A percentile compares a stretch with the other conserved stretches of the same genome.
These are phyloP conservation scores for Onthophagus taurus DNA, from an alignment of 1,140 invertebrate genomes.

Conservation along the genomic window DNA sequence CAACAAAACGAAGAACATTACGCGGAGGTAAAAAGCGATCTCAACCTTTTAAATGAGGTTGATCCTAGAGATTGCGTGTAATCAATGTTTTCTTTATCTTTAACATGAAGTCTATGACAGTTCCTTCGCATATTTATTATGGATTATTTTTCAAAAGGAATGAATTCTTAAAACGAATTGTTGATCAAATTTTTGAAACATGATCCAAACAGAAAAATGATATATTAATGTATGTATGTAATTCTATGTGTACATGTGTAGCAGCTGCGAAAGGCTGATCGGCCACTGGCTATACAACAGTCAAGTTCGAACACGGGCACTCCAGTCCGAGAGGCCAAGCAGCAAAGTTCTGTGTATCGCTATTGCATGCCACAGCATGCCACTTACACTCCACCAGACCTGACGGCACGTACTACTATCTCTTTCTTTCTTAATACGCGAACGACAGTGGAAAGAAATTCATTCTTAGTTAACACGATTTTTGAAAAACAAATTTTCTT, in stretches of 20 bases:
- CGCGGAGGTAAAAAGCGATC: constrained; percentile 98
- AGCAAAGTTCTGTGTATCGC: constrained; percentile 40
- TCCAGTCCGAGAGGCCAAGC: constrained; percentile 32
- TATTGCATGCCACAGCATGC: constrained; percentile 49
- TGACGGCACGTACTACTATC: constrained; percentile 44
- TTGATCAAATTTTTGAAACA: too few relatives aligned
- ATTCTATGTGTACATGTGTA: constrained; percentile 37
- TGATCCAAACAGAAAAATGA: too few relatives aligned
- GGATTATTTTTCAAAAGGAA: too few relatives aligned
- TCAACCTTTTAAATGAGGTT: too few relatives aligned
- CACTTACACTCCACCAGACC: constrained; percentile 45
- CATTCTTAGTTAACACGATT: too few relatives aligned
- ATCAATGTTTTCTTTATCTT: too few relatives aligned
- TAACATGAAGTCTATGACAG: too few relatives aligned
- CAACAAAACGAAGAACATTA: constrained; percentile 99
- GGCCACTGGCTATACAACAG: constrained; percentile 29
- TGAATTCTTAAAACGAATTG: too few relatives aligned
- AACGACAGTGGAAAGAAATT: too few relatives aligned
- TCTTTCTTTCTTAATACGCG: constrained; percentile 23
- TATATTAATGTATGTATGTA: constrained; percentile 34
- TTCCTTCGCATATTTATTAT: too few relatives aligned
- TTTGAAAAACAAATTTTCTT: neutral
- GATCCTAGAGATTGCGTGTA: too few relatives aligned
- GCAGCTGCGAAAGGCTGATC: constrained; percentile 38
- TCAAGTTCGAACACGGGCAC: constrained; percentile 18